These are phyloP conservation scores for Crematogaster levior DNA, from an alignment of 2,888 invertebrate species.

Conservation along the genomic window DNA sequence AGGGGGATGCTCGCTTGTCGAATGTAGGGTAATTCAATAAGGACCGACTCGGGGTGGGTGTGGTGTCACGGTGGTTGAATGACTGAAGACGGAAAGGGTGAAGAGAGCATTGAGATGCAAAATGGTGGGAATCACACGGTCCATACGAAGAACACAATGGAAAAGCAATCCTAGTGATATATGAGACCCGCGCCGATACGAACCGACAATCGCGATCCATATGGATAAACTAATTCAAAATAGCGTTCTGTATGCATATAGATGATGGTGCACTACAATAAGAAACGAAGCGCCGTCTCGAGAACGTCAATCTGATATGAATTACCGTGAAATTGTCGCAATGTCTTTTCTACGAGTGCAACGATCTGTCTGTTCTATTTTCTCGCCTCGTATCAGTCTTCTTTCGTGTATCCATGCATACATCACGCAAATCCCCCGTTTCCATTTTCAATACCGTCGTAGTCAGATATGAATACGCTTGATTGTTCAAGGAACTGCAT, in stretches of 20 bases:
- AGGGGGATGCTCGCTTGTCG: slow-evolving; percentile 34
- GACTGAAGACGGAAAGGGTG: slow-evolving; percentile 51
- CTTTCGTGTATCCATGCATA: slow-evolving; percentile 1
- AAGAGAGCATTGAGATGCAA: slow-evolving; percentile 78
- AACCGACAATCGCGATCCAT: slow-evolving; percentile 78
- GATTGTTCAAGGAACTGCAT: neutral
- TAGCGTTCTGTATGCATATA: slow-evolving; percentile 57
- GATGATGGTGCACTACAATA: slow-evolving; percentile 62
- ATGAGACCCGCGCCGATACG: slow-evolving; percentile 61
- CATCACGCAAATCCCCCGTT: slow-evolving; percentile 33
- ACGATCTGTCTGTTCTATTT: neutral
- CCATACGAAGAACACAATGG: slow-evolving; percentile 76
- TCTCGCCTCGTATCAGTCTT: neutral
- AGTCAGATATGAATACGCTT: neutral
- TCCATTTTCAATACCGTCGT: neutral
- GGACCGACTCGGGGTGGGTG: slow-evolving; percentile 49
- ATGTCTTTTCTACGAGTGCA: slow-evolving; percentile 30
- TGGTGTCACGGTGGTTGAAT: slow-evolving; percentile 46
- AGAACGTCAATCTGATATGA: slow-evolving; percentile 64
- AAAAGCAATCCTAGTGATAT: slow-evolving; percentile 75
- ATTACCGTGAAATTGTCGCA: slow-evolving; percentile 42
- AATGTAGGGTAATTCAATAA: slow-evolving; percentile 68
- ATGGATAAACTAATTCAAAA: slow-evolving; percentile 82
- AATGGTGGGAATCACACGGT: slow-evolving; percentile 69
- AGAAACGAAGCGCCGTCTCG: slow-evolving; percentile 57